A percentile compares a stretch with the other conserved stretches of the same genome.
Conservation (phyloP, 2,888 invertebrate genomes). For the Apantesis nais region DNA sequence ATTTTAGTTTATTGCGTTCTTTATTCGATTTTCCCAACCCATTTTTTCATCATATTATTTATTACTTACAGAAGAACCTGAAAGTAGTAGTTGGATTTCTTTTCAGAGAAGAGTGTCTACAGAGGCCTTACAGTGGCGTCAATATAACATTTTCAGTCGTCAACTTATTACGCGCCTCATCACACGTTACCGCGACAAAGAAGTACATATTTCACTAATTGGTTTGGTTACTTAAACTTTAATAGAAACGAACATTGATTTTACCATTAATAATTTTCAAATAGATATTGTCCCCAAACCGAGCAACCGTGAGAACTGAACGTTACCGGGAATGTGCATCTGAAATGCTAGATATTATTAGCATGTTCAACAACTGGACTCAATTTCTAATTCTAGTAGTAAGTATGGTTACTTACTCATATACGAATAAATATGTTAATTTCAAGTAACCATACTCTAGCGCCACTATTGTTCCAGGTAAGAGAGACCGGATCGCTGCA, state of each 20-base stretch:
- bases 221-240: neutral
- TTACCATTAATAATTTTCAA: neutral
- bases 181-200: conserved; percentile 66
- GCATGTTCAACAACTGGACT: conserved; percentile 76
- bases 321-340: conserved; percentile 64
- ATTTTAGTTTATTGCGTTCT: neutral
- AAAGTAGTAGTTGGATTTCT: conserved; percentile 58
- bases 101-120: conserved; percentile 64
- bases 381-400: conserved; percentile 73
- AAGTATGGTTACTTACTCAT: conserved; percentile 35
- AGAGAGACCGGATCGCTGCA: conserved; percentile 65
- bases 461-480: conserved; percentile 50
- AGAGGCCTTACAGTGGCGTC: conserved; percentile 76
- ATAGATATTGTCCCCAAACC: conserved; percentile 21
- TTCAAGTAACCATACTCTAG: neutral
- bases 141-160: conserved; percentile 73
- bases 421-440: neutral
- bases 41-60: neutral
- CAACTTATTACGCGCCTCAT: conserved; percentile 67
- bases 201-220: conserved; percentile 48
- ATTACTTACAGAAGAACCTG: conserved; percentile 35
- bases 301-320: conserved; percentile 60
- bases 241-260: neutral
- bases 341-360: conserved; percentile 71
- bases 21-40: neutral